Evolutionary conservation across 2,888 invertebrate species (phyloP).

Genomic region (Yponomeuta plumbellus): DNA sequence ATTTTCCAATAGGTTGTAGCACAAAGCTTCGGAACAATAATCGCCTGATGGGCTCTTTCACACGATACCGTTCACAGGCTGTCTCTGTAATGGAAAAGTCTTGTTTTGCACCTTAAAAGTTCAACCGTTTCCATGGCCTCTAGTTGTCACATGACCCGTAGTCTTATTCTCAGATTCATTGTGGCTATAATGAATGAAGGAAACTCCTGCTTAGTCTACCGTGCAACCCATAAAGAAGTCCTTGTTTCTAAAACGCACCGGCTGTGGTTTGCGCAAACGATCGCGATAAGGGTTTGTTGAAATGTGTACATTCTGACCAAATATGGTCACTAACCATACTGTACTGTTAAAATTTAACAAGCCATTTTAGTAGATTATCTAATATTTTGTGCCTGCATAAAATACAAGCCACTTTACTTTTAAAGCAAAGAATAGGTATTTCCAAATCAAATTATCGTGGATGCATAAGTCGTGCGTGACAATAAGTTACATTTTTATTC

Average conservation of each 20-base stretch:
- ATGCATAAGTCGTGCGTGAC: background rate
- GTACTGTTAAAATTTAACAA: background rate
- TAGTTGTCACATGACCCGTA: background rate
- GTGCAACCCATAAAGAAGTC: background rate
- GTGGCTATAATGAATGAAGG: background rate
- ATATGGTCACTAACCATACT: conserved; percentile 2
- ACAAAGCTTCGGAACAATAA: background rate
- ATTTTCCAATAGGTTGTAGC: background rate
- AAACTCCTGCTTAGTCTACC: background rate
- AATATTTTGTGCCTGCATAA: background rate
- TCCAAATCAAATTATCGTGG: background rate
- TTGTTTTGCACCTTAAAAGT: conserved; percentile 34
- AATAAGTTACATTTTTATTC: background rate
- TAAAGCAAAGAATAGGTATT: background rate
- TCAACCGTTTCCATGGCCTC: background rate
- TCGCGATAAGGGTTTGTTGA: conserved; percentile 8
- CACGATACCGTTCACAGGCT: conserved; percentile 34
- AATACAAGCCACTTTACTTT: background rate
- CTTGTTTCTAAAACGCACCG: conserved; percentile 1
- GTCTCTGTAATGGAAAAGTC: conserved; percentile 56
- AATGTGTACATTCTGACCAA: background rate
- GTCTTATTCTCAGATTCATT: background rate
- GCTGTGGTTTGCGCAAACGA: conserved; percentile 10
- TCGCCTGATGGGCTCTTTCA: conserved; percentile 39
- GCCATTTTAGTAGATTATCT: background rate